Evolutionary conservation across 1,140 invertebrate genomes (phyloP), one percentile per base, ranked within the genome.

Genomic region (Drosophila elegans): DNA sequence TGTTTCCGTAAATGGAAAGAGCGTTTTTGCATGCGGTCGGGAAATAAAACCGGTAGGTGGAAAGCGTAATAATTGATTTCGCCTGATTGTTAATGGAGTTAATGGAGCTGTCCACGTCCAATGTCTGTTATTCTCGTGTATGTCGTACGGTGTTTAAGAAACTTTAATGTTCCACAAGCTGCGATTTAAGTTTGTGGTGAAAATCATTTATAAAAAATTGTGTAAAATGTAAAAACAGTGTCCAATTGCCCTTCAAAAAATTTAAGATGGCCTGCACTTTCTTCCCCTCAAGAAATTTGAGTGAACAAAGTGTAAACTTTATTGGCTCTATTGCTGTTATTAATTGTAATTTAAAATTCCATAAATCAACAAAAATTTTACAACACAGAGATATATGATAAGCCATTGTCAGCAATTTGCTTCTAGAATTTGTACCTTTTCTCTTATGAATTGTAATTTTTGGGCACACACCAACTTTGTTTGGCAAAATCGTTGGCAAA

Each of bases 271-370:
- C 10, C 1, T 5, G 39, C 4, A 10, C 3, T 44, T 16, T 21
- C 7, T 21, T 0, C 4, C 9, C 42, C 16, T 42, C 12, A 38
- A 32, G 38, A 42, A 46, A 29, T 64, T 68, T 66, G 13, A 67
- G 39, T 38, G 46, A 38, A 38, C 48, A 77, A 73, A 82, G 71
- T 76, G 53, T 51, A 79, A 72, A 69, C 69, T 83, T 83, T 78
- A 51, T 68, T 61, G 66, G 74, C 69, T 63, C 54, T 45, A 49
- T 66, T 80, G 63, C 55, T 53, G 46, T 67, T 85, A 74, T 81
- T 81, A 81, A 86, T 86, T 81, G 72, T 85, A 85, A 80, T 86
- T 78, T 81, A 66, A 72, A 86, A 86, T 85, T 85, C 81, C 80
- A 80, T 80, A 85, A 85, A 74, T 78, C 80, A 74, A 66, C 57